Evolutionary conservation across 1,140 invertebrate species (phyloP), one percentile per base, ranked within the genome.

Genomic region (Bathynomus jamesi): DNA sequence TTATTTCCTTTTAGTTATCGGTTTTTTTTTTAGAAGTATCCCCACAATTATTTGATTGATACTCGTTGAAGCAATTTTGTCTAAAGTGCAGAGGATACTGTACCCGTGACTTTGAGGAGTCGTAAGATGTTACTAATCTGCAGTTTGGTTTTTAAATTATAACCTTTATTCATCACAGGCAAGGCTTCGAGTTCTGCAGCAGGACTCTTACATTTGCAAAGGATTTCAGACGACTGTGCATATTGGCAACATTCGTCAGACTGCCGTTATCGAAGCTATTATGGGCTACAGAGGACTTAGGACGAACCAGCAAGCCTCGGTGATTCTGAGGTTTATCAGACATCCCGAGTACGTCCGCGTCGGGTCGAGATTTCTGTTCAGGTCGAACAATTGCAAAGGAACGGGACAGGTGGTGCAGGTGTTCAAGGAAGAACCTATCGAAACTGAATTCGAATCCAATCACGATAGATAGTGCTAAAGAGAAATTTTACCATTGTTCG

Each of bases 211-310:
- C 25, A 95, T 98, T 72, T 89, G 88, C 74, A 87, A 87, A 5
- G 94, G 94, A 21, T 97, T 95, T 83, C 94, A 98, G 85, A 91
- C 92, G 28, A 96, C 94, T 0, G 89, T 98, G 2, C 93, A 98
- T 80, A 91, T 98, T 71, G 95, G 94, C 1, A 98, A 95, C 80
- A 91, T 99, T 17, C 83, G 94, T 10, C 96, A 98, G 83, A 98
- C 95, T 0, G 95, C 93, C 24, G 89, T 96, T 25, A 89, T 96
- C 27, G 88, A 87, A 62, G 88, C 86, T 21, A 90, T 91, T 77
- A 85, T 88, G 82, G 85, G 67, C 28, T 60, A 83, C 4, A 79
- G 80, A 46, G 85, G 85, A 30, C 84, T 92, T 64, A 86, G 88
- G 74, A 94, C 92, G 0, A 93, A 95, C 79, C 83, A 82, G 67